Conservation (phyloP, 2,888 invertebrate species). For the Microplitis manilae region DNA sequence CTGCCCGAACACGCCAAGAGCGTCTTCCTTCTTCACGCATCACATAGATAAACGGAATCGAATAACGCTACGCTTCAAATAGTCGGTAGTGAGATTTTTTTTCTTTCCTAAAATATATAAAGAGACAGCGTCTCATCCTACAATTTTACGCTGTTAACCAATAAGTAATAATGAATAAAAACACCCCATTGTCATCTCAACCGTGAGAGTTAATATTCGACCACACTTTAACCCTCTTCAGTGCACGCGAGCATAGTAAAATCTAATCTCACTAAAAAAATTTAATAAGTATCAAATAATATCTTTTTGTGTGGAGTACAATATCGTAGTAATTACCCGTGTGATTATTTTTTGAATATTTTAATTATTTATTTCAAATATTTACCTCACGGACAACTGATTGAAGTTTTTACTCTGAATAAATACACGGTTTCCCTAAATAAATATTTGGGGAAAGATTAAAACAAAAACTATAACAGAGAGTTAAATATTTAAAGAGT, state of each 20-base stretch:
- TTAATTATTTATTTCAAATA: no score
- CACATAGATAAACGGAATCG: slow-evolving; percentile 52
- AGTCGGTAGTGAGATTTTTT: slow-evolving; percentile 29
- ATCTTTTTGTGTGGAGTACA: no score
- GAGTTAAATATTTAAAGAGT: neutral
- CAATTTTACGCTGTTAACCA: slow-evolving; percentile 23
- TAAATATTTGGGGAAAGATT: neutral
- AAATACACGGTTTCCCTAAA: neutral
- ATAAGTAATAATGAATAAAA: slow-evolving; percentile 12
- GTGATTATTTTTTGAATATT: no score
- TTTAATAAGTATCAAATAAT: neutral
- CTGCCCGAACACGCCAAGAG: slow-evolving; percentile 53
- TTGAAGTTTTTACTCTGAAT: no score
- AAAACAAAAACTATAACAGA: neutral
- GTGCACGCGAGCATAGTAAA: neutral
- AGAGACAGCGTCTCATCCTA: slow-evolving; percentile 32
- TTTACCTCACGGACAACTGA: no score
- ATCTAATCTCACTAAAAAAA: slow-evolving; percentile 15
- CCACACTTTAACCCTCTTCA: slow-evolving; percentile 26
- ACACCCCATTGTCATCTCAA: slow-evolving; percentile 8
- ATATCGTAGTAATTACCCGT: no score
- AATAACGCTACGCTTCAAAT: slow-evolving; percentile 51
- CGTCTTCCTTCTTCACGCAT: slow-evolving; percentile 46
- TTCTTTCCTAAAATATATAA: slow-evolving; percentile 42
- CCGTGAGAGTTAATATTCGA: slow-evolving; percentile 12